phyloP scores from a whole-genome alignment of 2,888 invertebrate species.

The Leptinotarsa juncta region DNA sequence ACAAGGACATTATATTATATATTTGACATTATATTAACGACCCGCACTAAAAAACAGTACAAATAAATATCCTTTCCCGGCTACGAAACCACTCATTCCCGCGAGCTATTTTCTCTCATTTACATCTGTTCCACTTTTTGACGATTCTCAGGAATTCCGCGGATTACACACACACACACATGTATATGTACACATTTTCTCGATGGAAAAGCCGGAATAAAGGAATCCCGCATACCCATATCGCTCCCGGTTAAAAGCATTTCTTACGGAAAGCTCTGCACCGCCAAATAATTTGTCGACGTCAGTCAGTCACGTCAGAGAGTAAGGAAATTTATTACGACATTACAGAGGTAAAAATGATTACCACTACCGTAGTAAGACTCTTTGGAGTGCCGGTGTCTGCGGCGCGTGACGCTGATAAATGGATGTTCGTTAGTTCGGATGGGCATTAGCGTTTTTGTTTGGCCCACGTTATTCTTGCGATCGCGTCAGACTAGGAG shows the following conservation, averaged over 20 bases:
- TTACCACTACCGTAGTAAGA: conserved; percentile 24
- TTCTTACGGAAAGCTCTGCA: conserved; percentile 22
- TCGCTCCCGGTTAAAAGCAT: conserved; percentile 19
- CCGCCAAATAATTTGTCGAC: conserved; percentile 32
- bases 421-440: conserved; percentile 37
- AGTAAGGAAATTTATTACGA: conserved; percentile 38
- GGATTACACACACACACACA: conserved; percentile 14
- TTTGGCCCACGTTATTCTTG: conserved; percentile 26
- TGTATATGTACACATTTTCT: conserved; percentile 15
- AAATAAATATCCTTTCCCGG: background rate
- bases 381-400: conserved; percentile 14
- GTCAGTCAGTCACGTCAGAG: conserved; percentile 34
- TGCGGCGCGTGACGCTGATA: conserved; percentile 32
- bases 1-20: too few species aligned
- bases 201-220: conserved; percentile 13
- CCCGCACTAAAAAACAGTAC: background rate
- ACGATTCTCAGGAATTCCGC: conserved; percentile 34
- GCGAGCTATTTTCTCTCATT: conserved; percentile 42
- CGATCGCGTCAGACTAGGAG: background rate
- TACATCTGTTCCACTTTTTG: conserved; percentile 55
- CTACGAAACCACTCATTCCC: background rate
- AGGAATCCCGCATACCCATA: conserved; percentile 11
- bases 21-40: too few species aligned
- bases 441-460: conserved; percentile 34
- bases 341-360: conserved; percentile 40